Evolutionary conservation across 2,797 vertebrate genomes (phyloP).

Genomic region (Craterocephalus amniculus): DNA sequence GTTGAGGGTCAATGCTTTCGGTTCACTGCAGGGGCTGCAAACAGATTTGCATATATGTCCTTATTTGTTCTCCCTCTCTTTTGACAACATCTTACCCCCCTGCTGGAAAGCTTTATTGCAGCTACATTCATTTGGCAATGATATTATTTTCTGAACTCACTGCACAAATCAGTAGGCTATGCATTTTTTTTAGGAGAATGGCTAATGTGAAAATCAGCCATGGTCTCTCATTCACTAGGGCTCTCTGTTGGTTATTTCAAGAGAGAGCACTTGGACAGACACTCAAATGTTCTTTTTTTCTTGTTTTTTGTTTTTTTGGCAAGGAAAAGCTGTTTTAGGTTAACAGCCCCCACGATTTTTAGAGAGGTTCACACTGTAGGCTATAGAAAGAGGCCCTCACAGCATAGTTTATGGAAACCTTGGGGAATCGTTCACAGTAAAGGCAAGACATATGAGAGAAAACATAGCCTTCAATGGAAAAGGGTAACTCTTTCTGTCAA

Average conservation of each 20-base stretch:
- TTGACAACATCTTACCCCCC: constrained; percentile 38
- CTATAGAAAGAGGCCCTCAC: constrained; percentile 60
- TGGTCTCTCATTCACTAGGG: constrained; percentile 41
- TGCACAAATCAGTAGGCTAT: constrained; percentile 31
- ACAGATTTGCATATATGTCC: constrained; percentile 22
- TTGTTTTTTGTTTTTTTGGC: constrained; percentile 42
- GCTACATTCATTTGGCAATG: constrained; percentile 8
- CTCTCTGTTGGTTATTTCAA: constrained; percentile 34
- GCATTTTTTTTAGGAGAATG: constrained; percentile 16
- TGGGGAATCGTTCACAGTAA: constrained; percentile 36
- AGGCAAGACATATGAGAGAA: constrained; percentile 36
- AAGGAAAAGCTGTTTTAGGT: constrained; percentile 67
- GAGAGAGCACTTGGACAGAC: constrained; percentile 55
- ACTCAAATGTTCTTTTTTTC: constrained; percentile 52
- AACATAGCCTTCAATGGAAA: constrained; percentile 15
- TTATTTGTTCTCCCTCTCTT: constrained; percentile 42
- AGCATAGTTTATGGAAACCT: constrained; percentile 58
- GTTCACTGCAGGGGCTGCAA: not conserved
- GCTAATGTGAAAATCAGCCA: constrained; percentile 53
- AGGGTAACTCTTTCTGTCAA: constrained; percentile 2
- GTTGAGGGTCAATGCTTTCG: not conserved
- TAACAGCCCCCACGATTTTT: constrained; percentile 55
- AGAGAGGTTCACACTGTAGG: constrained; percentile 55
- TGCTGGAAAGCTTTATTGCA: constrained; percentile 16
- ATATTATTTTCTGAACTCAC: constrained; percentile 30